These are phyloP conservation scores for Pachyseris speciosa DNA, from an alignment of 64 coral and sea anemone genomes.

Conservation along the genomic window DNA sequence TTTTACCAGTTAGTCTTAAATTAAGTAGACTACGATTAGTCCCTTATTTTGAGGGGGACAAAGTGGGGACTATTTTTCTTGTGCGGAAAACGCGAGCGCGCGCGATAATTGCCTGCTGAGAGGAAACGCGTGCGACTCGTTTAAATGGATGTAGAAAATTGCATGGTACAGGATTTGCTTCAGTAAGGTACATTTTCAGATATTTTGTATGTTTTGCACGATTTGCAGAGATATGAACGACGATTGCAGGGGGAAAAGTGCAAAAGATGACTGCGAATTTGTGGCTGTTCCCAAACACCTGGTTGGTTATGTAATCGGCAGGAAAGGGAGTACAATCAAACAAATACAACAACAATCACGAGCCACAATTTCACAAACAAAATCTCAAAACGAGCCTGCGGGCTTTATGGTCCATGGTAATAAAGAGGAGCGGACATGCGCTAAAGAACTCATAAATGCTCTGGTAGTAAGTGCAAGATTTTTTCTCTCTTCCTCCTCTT, in stretches of 20 bases:
- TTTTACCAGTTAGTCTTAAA: too few species aligned
- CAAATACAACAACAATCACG: neutral
- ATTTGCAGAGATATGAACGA: neutral
- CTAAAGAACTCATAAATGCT: neutral
- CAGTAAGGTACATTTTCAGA: too few species aligned
- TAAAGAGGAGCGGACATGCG: neutral
- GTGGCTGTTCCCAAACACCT: neutral
- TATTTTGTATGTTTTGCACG: too few species aligned
- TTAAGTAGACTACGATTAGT: too few species aligned
- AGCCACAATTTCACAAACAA: neutral
- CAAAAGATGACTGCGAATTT: neutral
- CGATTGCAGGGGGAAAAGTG: neutral
- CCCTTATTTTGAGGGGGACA: too few species aligned
- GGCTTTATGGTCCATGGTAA: neutral
- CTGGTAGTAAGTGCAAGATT: neutral
- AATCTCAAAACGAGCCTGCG: neutral
- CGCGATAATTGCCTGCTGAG: too few species aligned
- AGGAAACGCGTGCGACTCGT: too few species aligned
- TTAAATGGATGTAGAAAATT: too few species aligned
- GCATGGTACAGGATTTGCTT: too few species aligned
- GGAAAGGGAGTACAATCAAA: neutral
- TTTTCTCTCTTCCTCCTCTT: too few species aligned
- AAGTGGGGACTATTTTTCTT: too few species aligned
- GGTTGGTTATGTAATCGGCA: slow-evolving; percentile 16
- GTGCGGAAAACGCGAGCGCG: too few species aligned